Evolutionary conservation across 2,797 vertebrate genomes (phyloP).

Genomic region (Anabacerthia variegaticeps): DNA sequence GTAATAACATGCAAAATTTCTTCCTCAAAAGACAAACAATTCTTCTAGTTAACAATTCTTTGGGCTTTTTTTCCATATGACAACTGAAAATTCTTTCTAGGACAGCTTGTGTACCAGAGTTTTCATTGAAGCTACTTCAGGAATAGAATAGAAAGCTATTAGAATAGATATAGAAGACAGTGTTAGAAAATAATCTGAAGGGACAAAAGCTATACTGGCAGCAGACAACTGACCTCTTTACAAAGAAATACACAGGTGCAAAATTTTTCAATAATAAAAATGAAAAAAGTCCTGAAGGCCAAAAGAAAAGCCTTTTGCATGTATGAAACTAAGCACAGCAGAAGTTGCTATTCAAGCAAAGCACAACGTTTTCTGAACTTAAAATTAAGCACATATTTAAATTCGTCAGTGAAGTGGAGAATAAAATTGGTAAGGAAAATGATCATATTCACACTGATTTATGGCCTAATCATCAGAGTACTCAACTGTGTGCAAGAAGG

Average conservation of each 20-base stretch:
- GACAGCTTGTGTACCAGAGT: background rate
- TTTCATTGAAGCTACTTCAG: background rate
- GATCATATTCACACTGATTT: background rate
- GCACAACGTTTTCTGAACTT: background rate
- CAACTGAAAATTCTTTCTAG: background rate
- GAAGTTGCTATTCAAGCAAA: background rate
- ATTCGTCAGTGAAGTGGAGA: background rate
- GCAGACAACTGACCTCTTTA: background rate
- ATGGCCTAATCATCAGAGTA: background rate
- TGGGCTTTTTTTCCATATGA: background rate
- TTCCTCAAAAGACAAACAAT: background rate
- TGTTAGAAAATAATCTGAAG: background rate
- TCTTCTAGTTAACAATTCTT: background rate
- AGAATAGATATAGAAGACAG: background rate
- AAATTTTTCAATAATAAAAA: background rate
- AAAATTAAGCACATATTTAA: background rate
- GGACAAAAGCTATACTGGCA: background rate
- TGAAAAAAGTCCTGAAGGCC: accelerated
- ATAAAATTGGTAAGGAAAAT: background rate
- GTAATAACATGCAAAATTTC: background rate
- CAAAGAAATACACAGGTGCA: background rate
- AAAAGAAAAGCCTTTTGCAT: background rate
- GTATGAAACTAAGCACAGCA: background rate
- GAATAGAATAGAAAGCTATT: background rate
- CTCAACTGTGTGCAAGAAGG: background rate